phyloP scores from a whole-genome alignment of 2,797 vertebrate species.

The Psittacula echo region DNA sequence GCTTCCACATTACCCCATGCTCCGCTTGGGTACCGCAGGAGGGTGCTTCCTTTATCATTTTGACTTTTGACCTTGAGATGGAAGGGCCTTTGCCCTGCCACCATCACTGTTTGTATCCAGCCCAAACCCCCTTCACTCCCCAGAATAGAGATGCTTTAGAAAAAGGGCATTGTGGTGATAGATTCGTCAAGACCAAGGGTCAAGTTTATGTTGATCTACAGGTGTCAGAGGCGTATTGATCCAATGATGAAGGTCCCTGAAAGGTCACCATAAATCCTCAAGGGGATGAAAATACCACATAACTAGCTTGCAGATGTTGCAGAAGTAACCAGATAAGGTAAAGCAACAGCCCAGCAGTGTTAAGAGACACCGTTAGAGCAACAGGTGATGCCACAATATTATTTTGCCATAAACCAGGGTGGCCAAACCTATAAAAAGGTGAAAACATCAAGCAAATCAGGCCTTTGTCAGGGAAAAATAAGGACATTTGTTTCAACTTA shows the following conservation, averaged over 20 bases:
- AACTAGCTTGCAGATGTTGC: conserved; percentile 37
- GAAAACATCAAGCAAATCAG: not conserved
- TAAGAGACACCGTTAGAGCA: not conserved
- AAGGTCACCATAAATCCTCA: conserved; percentile 59
- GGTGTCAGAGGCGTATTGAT: conserved; percentile 67
- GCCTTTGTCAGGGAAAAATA: not conserved
- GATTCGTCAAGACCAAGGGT: conserved; percentile 68
- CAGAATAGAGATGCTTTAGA: not conserved
- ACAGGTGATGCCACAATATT: not conserved
- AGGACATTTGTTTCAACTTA: not conserved
- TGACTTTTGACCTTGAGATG: conserved; percentile 57
- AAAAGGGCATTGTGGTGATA: conserved; percentile 16
- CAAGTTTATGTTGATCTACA: conserved; percentile 78
- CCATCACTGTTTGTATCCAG: not conserved
- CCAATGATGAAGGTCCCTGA: conserved; percentile 25
- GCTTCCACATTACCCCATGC: accelerated
- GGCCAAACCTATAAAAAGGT: not conserved
- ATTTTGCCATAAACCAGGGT: not conserved
- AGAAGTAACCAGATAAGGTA: conserved; percentile 42
- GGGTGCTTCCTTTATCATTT: conserved; percentile 33
- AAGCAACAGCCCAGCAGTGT: not conserved
- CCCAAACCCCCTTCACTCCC: not conserved
- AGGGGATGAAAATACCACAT: conserved; percentile 28
- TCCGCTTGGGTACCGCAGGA: not conserved
- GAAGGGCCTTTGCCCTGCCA: not conserved